Evolutionary conservation across 2,888 invertebrate genomes (phyloP), one percentile per base, ranked within the genome.

Genomic region (Drosophila tanythrix): DNA sequence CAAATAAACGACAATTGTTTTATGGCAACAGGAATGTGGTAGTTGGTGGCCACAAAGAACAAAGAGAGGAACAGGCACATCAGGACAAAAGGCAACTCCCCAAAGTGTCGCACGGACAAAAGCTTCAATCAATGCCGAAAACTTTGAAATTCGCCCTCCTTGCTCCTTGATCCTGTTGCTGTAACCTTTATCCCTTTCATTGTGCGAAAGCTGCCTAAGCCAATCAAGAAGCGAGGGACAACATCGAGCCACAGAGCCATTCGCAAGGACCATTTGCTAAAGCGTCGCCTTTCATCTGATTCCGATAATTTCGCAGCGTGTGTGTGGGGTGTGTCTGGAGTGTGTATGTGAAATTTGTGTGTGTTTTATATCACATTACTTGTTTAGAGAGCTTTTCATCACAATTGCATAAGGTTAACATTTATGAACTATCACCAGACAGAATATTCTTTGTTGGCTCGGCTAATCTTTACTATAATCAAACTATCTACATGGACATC

Each of bases 151-250:
- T 73, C 72, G 57, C 50, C 74, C 53, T 15, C 3, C 25, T 10
- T 55, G 55, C 55, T 68, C 63, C 57, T 60, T 66, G 75, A 57
- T 80, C 83, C 81, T 73, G 78, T 81, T 83, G 76, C 86, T 64
- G 43, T 86, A 85, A 85, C 83, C 83, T 81, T 85, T 83, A 57
- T 58, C 73, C 70, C 69, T 59, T 78, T 70, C 67, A 68, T 74
- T 83, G 81, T 69, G 65, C 70, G 61, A 81, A 83, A 83, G 76
- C 85, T 79, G 81, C 72, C 79, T 81, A 85, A 83, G 83, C 81
- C 83, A 83, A 83, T 83, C 79, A 85, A 72, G 70, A 58, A 70
- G 81, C 76, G 56, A 73, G 70, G 76, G 76, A 78, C 66, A 64
- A 68, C 59, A 55, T 15, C 11, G 53, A 21, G 63, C 60, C 74